These are phyloP conservation scores for Cyanocitta stelleri DNA, from an alignment of 2,113 vertebrate species.

Conservation along the genomic window DNA sequence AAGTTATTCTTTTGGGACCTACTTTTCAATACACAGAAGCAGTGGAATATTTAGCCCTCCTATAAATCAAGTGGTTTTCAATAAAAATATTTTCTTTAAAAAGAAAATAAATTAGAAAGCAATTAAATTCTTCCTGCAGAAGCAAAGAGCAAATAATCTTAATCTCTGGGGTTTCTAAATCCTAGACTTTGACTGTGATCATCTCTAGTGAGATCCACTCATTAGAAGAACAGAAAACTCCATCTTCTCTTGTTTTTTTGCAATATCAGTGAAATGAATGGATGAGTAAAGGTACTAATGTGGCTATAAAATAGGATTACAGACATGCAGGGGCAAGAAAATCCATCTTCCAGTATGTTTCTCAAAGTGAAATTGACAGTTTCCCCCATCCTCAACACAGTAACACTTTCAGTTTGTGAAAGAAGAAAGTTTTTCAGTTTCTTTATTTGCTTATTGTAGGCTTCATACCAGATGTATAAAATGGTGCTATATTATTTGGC, in stretches of 20 bases:
- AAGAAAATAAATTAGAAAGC: background rate
- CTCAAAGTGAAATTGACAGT: background rate
- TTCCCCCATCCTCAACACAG: background rate
- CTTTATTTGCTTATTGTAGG: background rate
- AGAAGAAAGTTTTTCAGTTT: background rate
- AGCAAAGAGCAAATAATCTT: background rate
- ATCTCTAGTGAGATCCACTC: background rate
- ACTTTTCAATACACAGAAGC: background rate
- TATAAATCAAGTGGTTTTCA: background rate
- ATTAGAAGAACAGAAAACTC: background rate
- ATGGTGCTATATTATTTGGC: background rate
- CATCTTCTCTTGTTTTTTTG: background rate
- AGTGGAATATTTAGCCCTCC: background rate
- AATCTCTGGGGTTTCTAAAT: background rate
- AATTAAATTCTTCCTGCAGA: background rate
- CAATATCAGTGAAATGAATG: background rate
- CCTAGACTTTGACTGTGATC: background rate
- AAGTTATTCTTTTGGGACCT: background rate
- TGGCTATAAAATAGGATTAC: background rate
- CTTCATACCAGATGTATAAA: background rate
- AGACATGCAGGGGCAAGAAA: background rate
- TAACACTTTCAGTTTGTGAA: background rate
- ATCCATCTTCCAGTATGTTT: background rate
- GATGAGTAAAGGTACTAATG: background rate
- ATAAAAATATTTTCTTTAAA: background rate